Percentiles rank a stretch among this genome's conserved stretches.
Evolutionary conservation across 2,888 invertebrate species (phyloP).

Genomic region (Tinea pellionella): DNA sequence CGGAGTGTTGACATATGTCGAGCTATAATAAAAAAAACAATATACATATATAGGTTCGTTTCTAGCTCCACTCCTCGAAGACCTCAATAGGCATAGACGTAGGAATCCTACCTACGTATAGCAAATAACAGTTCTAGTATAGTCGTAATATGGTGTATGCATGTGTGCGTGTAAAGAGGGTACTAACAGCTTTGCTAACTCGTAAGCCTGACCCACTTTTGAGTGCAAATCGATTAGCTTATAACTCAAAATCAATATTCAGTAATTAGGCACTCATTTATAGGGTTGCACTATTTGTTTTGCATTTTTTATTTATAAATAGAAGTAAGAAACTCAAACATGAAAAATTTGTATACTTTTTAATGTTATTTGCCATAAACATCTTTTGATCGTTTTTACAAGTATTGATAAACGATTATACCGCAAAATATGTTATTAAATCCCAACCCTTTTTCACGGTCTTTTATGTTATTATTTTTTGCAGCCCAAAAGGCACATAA

Average conservation of each 20-base stretch:
- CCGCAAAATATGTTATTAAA: neutral
- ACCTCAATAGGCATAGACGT: no score
- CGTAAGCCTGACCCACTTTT: conserved; percentile 4
- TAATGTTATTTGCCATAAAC: neutral
- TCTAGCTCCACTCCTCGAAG: no score
- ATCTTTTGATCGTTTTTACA: neutral
- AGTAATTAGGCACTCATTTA: neutral
- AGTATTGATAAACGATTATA: neutral
- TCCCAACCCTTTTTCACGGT: conserved; percentile 7
- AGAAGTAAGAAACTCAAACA: no score
- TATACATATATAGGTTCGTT: no score
- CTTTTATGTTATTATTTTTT: conserved; percentile 7
- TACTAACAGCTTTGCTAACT: neutral
- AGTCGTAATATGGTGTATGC: neutral
- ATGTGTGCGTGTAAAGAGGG: neutral
- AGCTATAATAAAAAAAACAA: no score
- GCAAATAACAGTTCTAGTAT: no score
- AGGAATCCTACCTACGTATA: no score
- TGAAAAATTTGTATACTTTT: no score
- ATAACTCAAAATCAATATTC: conserved; percentile 2
- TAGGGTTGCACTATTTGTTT: no score
- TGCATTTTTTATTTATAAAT: no score
- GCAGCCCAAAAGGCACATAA: conserved; percentile 4
- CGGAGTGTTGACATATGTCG: no score
- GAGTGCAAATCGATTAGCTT: conserved; percentile 9